Base-by-base conservation (phyloP, 2,888 invertebrate species). In the Cephus spinipes region DNA sequence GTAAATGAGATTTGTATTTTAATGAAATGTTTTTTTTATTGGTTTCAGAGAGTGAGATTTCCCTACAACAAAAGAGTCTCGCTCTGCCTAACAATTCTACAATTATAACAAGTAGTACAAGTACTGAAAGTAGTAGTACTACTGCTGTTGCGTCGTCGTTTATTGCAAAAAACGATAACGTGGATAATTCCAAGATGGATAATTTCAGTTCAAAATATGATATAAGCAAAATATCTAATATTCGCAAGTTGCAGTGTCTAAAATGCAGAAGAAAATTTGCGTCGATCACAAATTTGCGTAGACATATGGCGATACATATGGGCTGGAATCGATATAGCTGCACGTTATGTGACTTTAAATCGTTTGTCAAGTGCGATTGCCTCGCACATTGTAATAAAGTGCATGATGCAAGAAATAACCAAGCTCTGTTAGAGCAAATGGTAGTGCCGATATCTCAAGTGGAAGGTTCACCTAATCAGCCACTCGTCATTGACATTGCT, bases 321-420 rank as follows among this genome's bases (percentile, higher is more conserved):
- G 94, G 94, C 80, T 95, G 95, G 94, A 93, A 94, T 85, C 93
- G 96, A 36, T 97, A 95, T 88, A 95, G 95, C 78, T 97, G 97
- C 88, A 95, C 94, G 86, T 90, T 95, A 31, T 97, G 97, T 90
- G 93, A 94, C 76, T 96, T 94, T 87, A 94, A 94, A 87, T 94
- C 95, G 80, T 95, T 94, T 83, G 92, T 93, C 23, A 95, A 94
- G 83, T 93, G 93, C 74, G 94, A 95, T 82, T 93, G 95, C 73
- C 93, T 94, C 1, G 93, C 94, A 80, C 96, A 96, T 87, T 93
- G 95, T 1, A 94, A 93, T 83, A 92, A 93, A 81, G 92, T 93
- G 0, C 96, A 96, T 87, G 93, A 94, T 84, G 92, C 94, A 55
- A 93, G 93, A 76, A 89, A 89, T 73, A 85, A 87, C 81, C 84